These are phyloP conservation scores for Agrochola macilenta DNA, from an alignment of 2,888 invertebrate species.

Conservation along the genomic window DNA sequence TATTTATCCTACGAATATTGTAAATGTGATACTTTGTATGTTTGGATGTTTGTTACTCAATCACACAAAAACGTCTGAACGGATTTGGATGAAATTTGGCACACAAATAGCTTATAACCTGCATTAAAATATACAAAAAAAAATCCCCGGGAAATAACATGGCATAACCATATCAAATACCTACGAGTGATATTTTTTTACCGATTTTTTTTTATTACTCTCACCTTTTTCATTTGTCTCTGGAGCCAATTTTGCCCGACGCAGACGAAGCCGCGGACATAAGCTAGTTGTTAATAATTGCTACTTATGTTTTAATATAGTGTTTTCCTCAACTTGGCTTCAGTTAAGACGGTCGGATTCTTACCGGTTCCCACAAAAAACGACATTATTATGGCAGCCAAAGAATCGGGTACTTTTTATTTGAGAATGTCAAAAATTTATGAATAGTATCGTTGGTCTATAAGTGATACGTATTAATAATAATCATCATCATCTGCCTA, in stretches of 20 bases:
- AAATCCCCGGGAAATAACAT: background rate
- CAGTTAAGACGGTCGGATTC: no score
- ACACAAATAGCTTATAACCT: background rate
- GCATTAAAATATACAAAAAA: no score
- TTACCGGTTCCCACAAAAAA: background rate
- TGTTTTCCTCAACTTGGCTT: background rate
- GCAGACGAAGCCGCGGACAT: background rate
- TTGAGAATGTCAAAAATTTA: background rate
- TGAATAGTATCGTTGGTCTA: background rate
- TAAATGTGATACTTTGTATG: no score
- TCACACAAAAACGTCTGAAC: background rate
- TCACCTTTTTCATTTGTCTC: background rate
- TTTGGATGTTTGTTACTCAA: background rate
- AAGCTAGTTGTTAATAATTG: background rate
- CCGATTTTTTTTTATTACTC: background rate
- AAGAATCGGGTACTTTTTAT: background rate
- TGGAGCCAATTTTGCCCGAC: background rate
- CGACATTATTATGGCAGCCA: background rate
- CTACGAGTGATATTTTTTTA: background rate
- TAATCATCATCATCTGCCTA: no score
- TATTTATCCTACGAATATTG: background rate
- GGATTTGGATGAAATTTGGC: background rate
- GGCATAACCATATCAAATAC: background rate
- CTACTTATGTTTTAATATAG: background rate
- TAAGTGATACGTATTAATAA: background rate